phyloP scores from a whole-genome alignment of 1,140 invertebrate genomes.

The Pachyrhynchus sulphureomaculatus region DNA sequence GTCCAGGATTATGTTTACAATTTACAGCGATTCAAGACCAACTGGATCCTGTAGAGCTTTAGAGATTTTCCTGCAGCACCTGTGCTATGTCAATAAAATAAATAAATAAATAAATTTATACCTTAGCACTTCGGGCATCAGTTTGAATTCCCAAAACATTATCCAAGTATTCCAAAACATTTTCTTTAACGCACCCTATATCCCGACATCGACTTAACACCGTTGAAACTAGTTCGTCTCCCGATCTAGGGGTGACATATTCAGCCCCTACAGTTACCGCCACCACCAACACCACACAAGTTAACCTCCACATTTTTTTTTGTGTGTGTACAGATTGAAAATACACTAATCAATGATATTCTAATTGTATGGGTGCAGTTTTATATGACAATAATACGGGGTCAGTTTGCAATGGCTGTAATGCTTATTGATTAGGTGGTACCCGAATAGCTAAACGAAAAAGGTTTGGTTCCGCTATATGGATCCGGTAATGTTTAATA shows the following conservation, averaged over 20 bases:
- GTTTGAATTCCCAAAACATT: constrained; percentile 64
- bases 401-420: constrained; percentile 33
- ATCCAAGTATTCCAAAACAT: constrained; percentile 72
- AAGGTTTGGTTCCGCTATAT: constrained; percentile 37
- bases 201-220: constrained; percentile 72
- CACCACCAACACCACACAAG: constrained; percentile 51
- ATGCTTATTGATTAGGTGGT: constrained; percentile 30
- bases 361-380: constrained; percentile 50
- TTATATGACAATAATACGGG: constrained; percentile 46
- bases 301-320: constrained; percentile 47
- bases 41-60: too few species aligned
- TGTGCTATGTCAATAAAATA: too few species aligned
- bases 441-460: constrained; percentile 26
- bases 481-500: constrained; percentile 34
- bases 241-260: constrained; percentile 58
- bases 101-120: too few species aligned
- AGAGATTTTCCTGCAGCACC: too few species aligned
- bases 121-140: constrained; percentile 55
- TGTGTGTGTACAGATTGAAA: constrained; percentile 34
- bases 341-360: constrained; percentile 38
- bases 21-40: too few species aligned
- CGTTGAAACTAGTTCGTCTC: constrained; percentile 68
- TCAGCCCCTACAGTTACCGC: constrained; percentile 55
- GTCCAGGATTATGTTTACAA: too few species aligned
- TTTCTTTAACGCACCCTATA: constrained; percentile 69